A percentile compares a stretch with the other conserved stretches of the same genome.
Conservation (phyloP, 2,888 invertebrate genomes). For the Plebejus anna region DNA sequence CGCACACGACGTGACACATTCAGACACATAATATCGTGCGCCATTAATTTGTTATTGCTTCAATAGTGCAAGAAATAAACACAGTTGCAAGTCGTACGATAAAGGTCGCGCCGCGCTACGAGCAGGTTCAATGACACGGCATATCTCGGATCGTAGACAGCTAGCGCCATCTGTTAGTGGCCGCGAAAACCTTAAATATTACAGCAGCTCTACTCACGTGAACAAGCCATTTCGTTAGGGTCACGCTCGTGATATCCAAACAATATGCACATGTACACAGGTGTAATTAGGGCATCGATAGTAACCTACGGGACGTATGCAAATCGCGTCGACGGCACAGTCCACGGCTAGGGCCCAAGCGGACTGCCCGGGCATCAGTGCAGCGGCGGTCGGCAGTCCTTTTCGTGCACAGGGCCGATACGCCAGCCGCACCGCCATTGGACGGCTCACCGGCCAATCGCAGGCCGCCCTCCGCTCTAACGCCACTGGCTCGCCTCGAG, state of each 20-base stretch:
- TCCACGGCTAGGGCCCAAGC: slow-evolving; percentile 67
- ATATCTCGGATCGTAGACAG: slow-evolving; percentile 43
- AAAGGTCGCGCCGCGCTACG: slow-evolving; percentile 51
- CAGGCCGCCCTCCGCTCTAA: slow-evolving; percentile 45
- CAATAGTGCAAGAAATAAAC: slow-evolving; percentile 43
- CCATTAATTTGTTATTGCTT: slow-evolving; percentile 14
- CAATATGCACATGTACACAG: slow-evolving; percentile 50
- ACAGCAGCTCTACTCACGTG: slow-evolving; percentile 61
- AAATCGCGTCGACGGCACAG: slow-evolving; percentile 54
- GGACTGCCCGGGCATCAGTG: slow-evolving; percentile 53
- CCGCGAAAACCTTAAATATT: slow-evolving; percentile 46
- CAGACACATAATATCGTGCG: neutral
- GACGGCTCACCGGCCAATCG: slow-evolving; percentile 56
- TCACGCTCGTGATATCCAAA: slow-evolving; percentile 49
- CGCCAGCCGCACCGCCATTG: slow-evolving; percentile 55
- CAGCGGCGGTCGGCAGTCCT: slow-evolving; percentile 48
- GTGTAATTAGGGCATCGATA: slow-evolving; percentile 56
- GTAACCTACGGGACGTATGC: slow-evolving; percentile 48
- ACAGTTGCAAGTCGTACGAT: slow-evolving; percentile 47
- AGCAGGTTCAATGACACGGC: slow-evolving; percentile 65
- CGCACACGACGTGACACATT: slow-evolving; percentile 1
- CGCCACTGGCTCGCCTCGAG: slow-evolving; percentile 55
- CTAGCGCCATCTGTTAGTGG: slow-evolving; percentile 68
- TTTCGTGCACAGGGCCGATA: slow-evolving; percentile 65
- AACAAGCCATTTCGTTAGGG: slow-evolving; percentile 48